A percentile compares a stretch with the other conserved stretches of the same genome.
phyloP scores from a whole-genome alignment of 2,888 invertebrate genomes.

The Caenorhabditis uteleia region DNA sequence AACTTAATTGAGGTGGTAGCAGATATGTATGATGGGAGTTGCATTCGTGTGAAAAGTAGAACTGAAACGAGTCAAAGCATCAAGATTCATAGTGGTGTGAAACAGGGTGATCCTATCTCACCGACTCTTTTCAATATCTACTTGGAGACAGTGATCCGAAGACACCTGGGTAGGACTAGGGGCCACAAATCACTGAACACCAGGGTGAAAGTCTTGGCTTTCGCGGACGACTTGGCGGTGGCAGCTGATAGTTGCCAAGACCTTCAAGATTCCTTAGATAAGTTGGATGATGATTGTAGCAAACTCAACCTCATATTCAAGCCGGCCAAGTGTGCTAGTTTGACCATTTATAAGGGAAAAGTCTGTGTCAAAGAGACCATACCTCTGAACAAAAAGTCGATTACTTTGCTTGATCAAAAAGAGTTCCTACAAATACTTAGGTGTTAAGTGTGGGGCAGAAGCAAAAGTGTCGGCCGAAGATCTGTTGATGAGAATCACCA shows the following conservation, averaged over 20 bases:
- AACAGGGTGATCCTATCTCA: constrained; percentile 69
- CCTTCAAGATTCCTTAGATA: constrained; percentile 4
- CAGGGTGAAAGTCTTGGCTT: constrained; percentile 18
- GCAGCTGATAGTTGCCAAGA: constrained; percentile 1
- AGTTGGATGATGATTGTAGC: constrained; percentile 6
- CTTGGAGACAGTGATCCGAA: constrained; percentile 55
- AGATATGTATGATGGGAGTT: constrained; percentile 16
- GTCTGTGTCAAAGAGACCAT: background rate
- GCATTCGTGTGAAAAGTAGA: constrained; percentile 7
- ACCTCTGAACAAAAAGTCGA: constrained; percentile 1
- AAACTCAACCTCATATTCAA: constrained; percentile 30
- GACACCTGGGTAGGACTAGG: background rate
- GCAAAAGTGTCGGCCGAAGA: constrained; percentile 1
- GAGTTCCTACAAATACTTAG: constrained; percentile 18
- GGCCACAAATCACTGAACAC: constrained; percentile 5
- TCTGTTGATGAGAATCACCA: background rate
- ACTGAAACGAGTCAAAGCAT: constrained; percentile 21
- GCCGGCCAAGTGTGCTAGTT: constrained; percentile 29
- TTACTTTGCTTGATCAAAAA: constrained; percentile 1
- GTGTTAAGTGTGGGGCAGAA: constrained; percentile 4
- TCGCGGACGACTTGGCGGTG: constrained; percentile 32
- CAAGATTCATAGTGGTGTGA: constrained; percentile 59
- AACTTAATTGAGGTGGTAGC: background rate
- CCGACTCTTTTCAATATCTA: constrained; percentile 69
- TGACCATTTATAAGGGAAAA: constrained; percentile 8